Percentiles rank a stretch among this genome's conserved stretches.
Conservation (phyloP, 64 coral and sea anemone species). For the Montipora capricornis region DNA sequence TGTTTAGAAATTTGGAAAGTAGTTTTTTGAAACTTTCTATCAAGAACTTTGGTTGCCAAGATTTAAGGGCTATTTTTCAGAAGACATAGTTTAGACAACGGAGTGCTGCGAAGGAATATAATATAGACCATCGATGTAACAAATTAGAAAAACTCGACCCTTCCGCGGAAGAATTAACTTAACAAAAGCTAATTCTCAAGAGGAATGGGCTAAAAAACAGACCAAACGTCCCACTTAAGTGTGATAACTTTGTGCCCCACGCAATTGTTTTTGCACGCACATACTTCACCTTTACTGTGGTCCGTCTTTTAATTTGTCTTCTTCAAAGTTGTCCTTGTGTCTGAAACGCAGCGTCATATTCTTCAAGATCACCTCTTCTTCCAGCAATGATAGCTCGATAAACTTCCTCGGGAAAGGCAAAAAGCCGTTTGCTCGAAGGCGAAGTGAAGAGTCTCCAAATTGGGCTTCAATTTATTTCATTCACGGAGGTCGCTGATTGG, state of each 20-base stretch:
- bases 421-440: not conserved
- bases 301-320: not conserved
- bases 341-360: not conserved
- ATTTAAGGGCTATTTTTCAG: too few relatives aligned
- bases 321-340: not conserved
- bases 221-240: not conserved
- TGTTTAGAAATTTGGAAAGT: too few relatives aligned
- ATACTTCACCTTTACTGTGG: not conserved
- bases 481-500: not conserved
- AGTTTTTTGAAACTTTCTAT: too few relatives aligned
- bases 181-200: not conserved
- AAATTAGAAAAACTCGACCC: not conserved
- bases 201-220: not conserved
- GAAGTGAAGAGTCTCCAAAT: not conserved
- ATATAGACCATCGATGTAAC: too few relatives aligned
- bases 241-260: not conserved
- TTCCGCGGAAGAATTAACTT: not conserved
- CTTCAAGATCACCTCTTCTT: not conserved
- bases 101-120: too few relatives aligned
- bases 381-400: not conserved
- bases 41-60: too few relatives aligned
- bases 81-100: too few relatives aligned
- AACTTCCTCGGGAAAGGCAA: not conserved
- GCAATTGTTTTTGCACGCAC: not conserved
- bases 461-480: not conserved